Evolutionary conservation across 2,113 vertebrate species (phyloP), one percentile per base, ranked within the genome.

Genomic region (Pterocles orientalis): DNA sequence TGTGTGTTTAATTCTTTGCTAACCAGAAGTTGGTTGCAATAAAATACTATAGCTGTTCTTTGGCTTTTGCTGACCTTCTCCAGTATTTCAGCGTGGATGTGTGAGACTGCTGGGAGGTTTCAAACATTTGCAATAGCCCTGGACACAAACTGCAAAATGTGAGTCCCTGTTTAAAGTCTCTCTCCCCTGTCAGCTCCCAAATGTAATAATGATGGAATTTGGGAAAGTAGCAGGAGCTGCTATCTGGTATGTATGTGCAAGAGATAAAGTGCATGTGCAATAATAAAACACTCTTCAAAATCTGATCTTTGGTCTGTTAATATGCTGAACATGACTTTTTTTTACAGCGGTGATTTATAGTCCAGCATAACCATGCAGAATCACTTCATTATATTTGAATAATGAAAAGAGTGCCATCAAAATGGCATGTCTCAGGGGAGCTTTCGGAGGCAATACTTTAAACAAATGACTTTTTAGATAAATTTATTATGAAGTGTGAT

Each of bases 311-410:
- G 78, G 12, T 90, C 82, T 88, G 79, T 97, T 96, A 97, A 93
- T 94, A 95, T 96, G 95, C 93, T 85, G 92, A 95, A 93, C 77
- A 45, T 84, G 78, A 71, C 79, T 86, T 96, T 89, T 36, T 86
- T 78, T 62, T 83, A 69, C 76, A 78, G 76, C 68, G 54, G 75
- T 96, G 95, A 97, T 97, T 97, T 97, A 96, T 97, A 82, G 92
- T 72, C 94, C 76, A 86, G 88, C 86, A 96, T 89, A 94, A 88
- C 94, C 80, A 88, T 68, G 93, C 92, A 91, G 95, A 97, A 96
- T 97, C 95, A 91, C 94, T 97, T 96, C 88, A 96, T 97, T 97
- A 95, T 97, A 95, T 92, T 95, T 96, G 95, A 96, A 97, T 97
- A 97, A 97, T 96, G 95, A 92, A 97, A 96, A 95, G 94, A 95